Evolutionary conservation across 2,888 invertebrate species (phyloP).

Genomic region (Spicauda simplicius): DNA sequence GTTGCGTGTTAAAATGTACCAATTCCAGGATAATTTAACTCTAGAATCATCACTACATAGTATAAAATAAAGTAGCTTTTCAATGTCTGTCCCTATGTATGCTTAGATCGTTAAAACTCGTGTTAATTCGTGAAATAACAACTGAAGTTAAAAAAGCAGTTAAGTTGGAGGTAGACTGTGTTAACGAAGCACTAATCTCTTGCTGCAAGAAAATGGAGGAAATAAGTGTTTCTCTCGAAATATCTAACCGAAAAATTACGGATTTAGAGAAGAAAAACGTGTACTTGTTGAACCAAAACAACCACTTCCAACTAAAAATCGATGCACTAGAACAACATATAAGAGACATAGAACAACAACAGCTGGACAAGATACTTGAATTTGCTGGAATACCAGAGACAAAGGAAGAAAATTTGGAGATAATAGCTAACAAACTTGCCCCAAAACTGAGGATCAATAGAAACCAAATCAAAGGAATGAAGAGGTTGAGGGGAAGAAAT

Average conservation of each 20-base stretch:
- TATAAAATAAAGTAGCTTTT: no score
- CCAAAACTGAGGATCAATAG: no score
- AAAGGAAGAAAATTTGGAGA: conserved; percentile 6
- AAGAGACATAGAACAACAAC: conserved; percentile 17
- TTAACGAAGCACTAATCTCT: conserved; percentile 13
- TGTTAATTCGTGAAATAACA: conserved; percentile 2
- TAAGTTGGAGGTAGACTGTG: neutral
- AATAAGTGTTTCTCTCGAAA: no score
- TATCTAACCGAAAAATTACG: no score
- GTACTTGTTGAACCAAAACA: conserved; percentile 21
- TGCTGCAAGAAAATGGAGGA: conserved; percentile 25
- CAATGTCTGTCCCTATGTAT: no score
- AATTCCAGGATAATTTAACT: no score
- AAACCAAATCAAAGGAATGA: neutral
- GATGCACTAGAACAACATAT: conserved; percentile 24
- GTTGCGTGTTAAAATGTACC: no score
- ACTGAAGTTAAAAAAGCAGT: conserved; percentile 19
- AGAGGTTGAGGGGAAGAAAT: conserved; percentile 9
- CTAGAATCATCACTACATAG: no score
- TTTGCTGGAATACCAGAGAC: conserved; percentile 12
- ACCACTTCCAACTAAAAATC: conserved; percentile 24
- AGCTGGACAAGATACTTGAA: conserved; percentile 21
- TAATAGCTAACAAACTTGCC: no score
- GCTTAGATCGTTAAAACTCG: no score
- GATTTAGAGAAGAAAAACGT: conserved; percentile 28